phyloP scores from a whole-genome alignment of 2,888 invertebrate genomes.

The Ommatoiulus sabulosus region DNA sequence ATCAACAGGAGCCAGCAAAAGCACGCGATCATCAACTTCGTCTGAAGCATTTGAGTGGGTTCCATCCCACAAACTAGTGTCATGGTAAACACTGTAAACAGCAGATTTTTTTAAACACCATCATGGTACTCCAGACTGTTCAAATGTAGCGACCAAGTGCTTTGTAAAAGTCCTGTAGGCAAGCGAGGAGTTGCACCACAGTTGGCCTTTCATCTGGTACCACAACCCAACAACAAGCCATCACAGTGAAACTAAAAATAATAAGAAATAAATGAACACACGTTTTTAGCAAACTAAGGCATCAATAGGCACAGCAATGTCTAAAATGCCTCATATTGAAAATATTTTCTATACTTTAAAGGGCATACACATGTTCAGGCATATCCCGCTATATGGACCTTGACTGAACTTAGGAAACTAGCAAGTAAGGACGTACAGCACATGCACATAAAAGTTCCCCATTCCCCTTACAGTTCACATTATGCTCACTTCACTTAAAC shows the following conservation, averaged over 20 bases:
- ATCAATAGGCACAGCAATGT: too few relatives aligned
- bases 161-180: slow-evolving; percentile 68
- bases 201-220: slow-evolving; percentile 67
- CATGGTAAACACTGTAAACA: background rate
- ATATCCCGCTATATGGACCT: too few relatives aligned
- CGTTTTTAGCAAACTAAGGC: too few relatives aligned
- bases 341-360: too few relatives aligned
- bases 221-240: slow-evolving; percentile 68
- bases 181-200: slow-evolving; percentile 66
- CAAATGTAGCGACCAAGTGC: slow-evolving; percentile 67
- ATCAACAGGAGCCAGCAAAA: slow-evolving; percentile 26
- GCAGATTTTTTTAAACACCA: background rate
- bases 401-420: too few relatives aligned
- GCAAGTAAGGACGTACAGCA: too few relatives aligned
- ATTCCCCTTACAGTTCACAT: too few relatives aligned
- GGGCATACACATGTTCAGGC: too few relatives aligned
- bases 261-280: slow-evolving; percentile 44
- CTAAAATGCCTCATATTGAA: too few relatives aligned
- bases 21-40: background rate
- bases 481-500: too few relatives aligned
- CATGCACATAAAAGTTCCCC: too few relatives aligned
- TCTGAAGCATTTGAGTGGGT: background rate
- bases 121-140: slow-evolving; percentile 57
- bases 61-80: slow-evolving; percentile 34
- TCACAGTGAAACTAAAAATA: slow-evolving; percentile 66